Conservation (phyloP, 2,888 invertebrate species). For the Pyrrhosoma nymphula region DNA sequence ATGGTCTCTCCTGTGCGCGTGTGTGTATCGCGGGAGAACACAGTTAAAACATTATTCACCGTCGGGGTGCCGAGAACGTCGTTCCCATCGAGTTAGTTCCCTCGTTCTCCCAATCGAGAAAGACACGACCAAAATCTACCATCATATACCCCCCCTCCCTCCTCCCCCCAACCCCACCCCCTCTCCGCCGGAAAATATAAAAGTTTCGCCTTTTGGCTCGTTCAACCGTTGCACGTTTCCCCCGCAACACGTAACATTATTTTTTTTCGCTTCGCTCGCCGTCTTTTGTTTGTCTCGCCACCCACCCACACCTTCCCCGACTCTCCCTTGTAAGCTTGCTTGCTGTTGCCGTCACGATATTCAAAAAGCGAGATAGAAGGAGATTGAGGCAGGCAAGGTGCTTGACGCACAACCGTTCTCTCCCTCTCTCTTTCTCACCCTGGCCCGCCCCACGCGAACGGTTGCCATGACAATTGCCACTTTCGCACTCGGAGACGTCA, state of each 20-base stretch:
- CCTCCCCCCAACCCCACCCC: background rate
- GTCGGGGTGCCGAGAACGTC: background rate
- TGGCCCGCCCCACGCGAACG: background rate
- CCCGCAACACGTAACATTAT: background rate
- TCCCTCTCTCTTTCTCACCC: background rate
- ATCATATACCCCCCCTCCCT: too few species aligned
- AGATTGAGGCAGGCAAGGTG: too few species aligned
- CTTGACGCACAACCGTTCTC: too few species aligned
- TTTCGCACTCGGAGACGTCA: background rate
- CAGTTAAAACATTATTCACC: background rate
- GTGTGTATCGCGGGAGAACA: background rate
- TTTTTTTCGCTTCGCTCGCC: constrained; percentile 21
- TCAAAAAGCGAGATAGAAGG: too few species aligned
- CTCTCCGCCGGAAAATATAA: too few species aligned
- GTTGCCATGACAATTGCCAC: constrained; percentile 21
- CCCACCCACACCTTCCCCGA: too few species aligned
- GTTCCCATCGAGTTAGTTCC: background rate
- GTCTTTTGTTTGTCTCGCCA: background rate
- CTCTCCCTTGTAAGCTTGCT: too few species aligned
- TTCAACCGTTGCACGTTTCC: background rate
- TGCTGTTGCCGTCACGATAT: too few species aligned
- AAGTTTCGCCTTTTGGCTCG: background rate
- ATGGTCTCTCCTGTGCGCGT: background rate
- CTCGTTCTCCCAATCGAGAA: background rate
- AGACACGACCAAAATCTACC: background rate